A percentile compares a stretch with the other conserved stretches of the same genome.
Evolutionary conservation across 2,797 vertebrate species (phyloP).

Genomic region (Octomys mimax): DNA sequence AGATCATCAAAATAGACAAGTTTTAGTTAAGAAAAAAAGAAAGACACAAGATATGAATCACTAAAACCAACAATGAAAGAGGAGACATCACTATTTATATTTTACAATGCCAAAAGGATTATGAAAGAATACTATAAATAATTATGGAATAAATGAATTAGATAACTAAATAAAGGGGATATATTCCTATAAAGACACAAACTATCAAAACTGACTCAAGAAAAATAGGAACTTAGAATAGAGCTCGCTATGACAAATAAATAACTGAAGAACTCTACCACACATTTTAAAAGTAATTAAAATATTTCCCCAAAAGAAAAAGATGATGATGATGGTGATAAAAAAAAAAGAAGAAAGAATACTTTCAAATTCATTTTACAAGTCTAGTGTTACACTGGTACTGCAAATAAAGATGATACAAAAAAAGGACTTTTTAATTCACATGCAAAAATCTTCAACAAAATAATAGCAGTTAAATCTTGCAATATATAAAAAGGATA

Average conservation of each 20-base stretch:
- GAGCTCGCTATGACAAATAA: background rate
- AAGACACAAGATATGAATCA: background rate
- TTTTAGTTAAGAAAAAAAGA: background rate
- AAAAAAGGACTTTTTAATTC: background rate
- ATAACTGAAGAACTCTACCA: background rate
- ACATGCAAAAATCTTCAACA: background rate
- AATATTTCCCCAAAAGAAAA: background rate
- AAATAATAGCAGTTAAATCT: background rate
- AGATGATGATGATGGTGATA: background rate
- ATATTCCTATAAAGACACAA: background rate
- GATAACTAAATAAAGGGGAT: background rate
- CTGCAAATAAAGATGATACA: background rate
- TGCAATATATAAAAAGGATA: background rate
- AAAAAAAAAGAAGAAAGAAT: background rate
- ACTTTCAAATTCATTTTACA: background rate
- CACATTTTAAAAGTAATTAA: background rate
- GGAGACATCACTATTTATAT: background rate
- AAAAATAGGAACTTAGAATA: background rate
- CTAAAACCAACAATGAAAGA: background rate
- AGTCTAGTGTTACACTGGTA: background rate
- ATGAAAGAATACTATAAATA: background rate
- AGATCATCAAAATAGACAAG: background rate
- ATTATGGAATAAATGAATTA: background rate
- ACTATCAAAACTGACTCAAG: background rate
- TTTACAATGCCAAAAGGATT: background rate